phyloP scores from a whole-genome alignment of 2,888 invertebrate species.

The Drosophila antonietae region DNA sequence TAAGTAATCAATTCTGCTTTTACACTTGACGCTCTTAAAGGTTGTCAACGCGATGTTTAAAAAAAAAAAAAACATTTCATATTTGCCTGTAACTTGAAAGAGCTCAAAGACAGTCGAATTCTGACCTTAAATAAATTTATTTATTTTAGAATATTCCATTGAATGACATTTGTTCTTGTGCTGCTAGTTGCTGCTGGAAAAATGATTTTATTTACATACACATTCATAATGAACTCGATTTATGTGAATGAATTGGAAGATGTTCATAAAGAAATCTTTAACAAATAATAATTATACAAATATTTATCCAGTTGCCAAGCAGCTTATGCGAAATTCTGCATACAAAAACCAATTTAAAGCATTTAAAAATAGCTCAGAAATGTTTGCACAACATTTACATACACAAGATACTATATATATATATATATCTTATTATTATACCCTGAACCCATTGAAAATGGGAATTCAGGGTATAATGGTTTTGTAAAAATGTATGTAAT shows the following conservation, averaged over 20 bases:
- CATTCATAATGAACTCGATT: neutral
- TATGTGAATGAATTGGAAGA: neutral
- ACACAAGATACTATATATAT: neutral
- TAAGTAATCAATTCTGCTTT: conserved; percentile 5
- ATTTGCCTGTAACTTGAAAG: neutral
- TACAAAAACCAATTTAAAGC: neutral
- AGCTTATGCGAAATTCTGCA: conserved; percentile 10
- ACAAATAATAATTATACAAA: neutral
- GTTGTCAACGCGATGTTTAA: neutral
- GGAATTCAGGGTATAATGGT: too few species aligned
- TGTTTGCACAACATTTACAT: neutral
- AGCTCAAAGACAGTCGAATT: neutral
- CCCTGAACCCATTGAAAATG: too few species aligned
- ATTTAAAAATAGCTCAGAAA: neutral
- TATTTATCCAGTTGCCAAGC: neutral
- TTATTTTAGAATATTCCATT: too few species aligned
- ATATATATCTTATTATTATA: neutral
- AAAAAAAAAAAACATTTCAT: neutral
- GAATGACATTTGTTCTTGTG: too few species aligned
- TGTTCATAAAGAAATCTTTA: neutral
- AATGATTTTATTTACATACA: neutral
- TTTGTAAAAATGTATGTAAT: too few species aligned
- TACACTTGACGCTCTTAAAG: neutral
- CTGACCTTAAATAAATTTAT: neutral
- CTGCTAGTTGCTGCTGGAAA: too few species aligned